Evolutionary conservation across 53 echinoderm and acorn worm species (phyloP), one percentile per base, ranked within the genome.

Genomic region (Actinopyga echinites): DNA sequence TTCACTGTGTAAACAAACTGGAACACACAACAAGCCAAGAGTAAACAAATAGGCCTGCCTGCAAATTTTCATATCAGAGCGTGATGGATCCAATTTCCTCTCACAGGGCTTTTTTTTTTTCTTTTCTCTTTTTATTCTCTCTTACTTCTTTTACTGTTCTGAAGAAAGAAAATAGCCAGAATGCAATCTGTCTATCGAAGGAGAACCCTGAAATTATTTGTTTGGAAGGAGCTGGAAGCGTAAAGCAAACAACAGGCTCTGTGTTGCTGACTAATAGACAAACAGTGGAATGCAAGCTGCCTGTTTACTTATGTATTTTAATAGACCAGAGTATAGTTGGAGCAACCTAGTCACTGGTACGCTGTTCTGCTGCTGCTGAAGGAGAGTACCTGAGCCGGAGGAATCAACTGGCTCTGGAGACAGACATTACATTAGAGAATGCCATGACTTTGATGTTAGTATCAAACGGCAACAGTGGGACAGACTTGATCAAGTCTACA

Each of bases 1-100:
- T 95, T 91, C 90, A 87, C 95, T 95, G 89, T 88, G 95, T 95
- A 95, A 95, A 95, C 95, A 95, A 90, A 78, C 59, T 59, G 87
- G 80, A 90, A 93, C 90, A 95, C 91, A 95, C 93, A 95, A 89
- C 89, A 95, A 93, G 86, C 87, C 82, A 80, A 86, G 91, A 82
- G 91, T 91, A 95, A 91, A 95, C 95, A 95, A 95, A 91, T 91
- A 91, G 90, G 90, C 91, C 85, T 83, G 89, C 89, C 83, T 88
- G 89, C 84, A 88, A 88, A 75, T 83, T 78, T 88, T 84, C 84
- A 88, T 88, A 88, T 88, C 83, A 83, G 77, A 83, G 57, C 57
- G 57, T 78, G 83, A 83, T 88, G 89, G 89, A 88, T 88, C 82
- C 89, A 88, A 88, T 88, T 88, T 88, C 89, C 89, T 88, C 83